phyloP scores from a whole-genome alignment of 2,888 invertebrate species.

The Temnothorax unifasciatus region DNA sequence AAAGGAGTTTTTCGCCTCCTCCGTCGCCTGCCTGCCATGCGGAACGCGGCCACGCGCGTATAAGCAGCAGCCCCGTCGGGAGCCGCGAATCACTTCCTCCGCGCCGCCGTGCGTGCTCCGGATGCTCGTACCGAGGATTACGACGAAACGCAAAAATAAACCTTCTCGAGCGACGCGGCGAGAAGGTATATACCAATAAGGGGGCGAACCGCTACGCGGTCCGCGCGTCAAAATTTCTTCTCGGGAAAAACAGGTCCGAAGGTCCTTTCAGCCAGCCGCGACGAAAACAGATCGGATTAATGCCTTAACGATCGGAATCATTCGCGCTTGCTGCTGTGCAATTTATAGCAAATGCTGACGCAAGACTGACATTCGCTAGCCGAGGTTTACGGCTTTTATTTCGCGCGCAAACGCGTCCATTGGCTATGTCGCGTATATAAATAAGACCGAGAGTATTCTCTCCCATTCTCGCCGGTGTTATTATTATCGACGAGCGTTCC shows the following conservation, averaged over 20 bases:
- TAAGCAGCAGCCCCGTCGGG: background rate
- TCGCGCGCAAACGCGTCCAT: slow-evolving; percentile 45
- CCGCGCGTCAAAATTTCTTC: slow-evolving; percentile 9
- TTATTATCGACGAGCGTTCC: slow-evolving; percentile 44
- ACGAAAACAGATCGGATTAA: slow-evolving; percentile 27
- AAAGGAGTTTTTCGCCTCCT: slow-evolving; percentile 14
- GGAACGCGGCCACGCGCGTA: slow-evolving; percentile 15
- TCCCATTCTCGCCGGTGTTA: slow-evolving; percentile 36
- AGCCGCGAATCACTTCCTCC: slow-evolving; percentile 37
- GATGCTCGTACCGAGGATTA: slow-evolving; percentile 51
- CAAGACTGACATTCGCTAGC: slow-evolving; percentile 32
- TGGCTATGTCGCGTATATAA: slow-evolving; percentile 52
- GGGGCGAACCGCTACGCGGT: background rate
- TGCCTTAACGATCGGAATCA: slow-evolving; percentile 16
- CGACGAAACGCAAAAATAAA: slow-evolving; percentile 50
- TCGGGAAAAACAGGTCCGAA: slow-evolving; percentile 12
- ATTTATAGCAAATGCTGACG: slow-evolving; percentile 49
- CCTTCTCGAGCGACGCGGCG: slow-evolving; percentile 23
- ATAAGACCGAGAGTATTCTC: slow-evolving; percentile 49
- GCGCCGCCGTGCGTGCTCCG: slow-evolving; percentile 22
- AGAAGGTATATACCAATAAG: slow-evolving; percentile 20
- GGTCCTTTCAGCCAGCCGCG: background rate
- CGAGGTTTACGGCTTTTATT: slow-evolving; percentile 53
- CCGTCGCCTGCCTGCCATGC: background rate
- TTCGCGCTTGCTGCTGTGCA: slow-evolving; percentile 10